Evolutionary conservation across 2,888 invertebrate genomes (phyloP).

Genomic region (Dryocosmus kuriphilus): DNA sequence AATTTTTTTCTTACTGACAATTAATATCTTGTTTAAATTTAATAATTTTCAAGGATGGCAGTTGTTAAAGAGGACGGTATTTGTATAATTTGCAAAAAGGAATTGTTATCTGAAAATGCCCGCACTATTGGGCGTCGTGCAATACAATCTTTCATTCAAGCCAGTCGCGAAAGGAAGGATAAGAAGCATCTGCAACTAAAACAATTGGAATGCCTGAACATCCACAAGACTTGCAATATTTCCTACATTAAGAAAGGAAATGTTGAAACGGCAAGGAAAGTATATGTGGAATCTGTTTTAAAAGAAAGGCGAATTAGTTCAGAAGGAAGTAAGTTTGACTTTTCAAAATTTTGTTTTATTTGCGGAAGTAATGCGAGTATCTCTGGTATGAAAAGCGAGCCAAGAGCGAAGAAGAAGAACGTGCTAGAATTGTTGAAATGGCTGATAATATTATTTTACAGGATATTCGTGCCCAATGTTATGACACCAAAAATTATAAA

Average conservation of each 20-base stretch:
- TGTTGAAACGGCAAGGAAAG: not conserved
- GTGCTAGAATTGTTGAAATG: too few relatives aligned
- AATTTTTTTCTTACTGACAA: too few relatives aligned
- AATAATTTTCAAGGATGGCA: too few relatives aligned
- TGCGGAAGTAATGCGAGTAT: not conserved
- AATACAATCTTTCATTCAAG: constrained; percentile 26
- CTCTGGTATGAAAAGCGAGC: too few relatives aligned
- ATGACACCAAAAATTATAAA: too few relatives aligned
- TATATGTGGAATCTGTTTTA: not conserved
- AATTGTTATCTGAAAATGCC: not conserved
- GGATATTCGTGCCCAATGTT: too few relatives aligned
- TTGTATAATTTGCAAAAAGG: constrained; percentile 33
- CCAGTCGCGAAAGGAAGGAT: constrained; percentile 41
- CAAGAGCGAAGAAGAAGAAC: too few relatives aligned
- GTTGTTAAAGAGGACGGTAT: not conserved
- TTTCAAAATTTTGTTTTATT: not conserved
- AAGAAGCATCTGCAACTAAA: constrained; percentile 39
- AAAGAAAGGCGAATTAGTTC: not conserved
- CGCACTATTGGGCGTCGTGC: constrained; percentile 37
- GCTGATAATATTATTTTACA: too few relatives aligned
- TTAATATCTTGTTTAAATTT: too few relatives aligned
- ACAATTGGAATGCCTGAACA: constrained; percentile 23
- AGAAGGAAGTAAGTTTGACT: not conserved
- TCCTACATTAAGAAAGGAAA: not conserved
- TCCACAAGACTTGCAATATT: constrained; percentile 43